Evolutionary conservation across 2,888 invertebrate genomes (phyloP).

Genomic region (Rhamnusium bicolor): DNA sequence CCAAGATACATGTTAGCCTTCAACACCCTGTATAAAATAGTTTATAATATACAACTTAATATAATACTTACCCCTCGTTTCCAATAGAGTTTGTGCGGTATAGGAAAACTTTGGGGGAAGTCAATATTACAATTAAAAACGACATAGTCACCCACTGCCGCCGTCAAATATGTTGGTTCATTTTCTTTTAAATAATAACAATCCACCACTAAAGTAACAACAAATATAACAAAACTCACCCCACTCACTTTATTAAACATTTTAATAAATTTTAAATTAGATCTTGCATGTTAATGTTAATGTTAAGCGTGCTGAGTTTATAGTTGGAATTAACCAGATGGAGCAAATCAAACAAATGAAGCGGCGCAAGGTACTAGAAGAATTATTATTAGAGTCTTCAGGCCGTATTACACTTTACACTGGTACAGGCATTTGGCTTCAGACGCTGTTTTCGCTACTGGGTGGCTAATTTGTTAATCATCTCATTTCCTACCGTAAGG

Average conservation of each 20-base stretch:
- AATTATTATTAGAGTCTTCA: constrained; percentile 35
- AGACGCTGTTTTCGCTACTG: neutral
- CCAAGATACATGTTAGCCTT: no score
- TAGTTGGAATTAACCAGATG: constrained; percentile 53
- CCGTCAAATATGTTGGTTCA: constrained; percentile 71
- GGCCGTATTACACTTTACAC: constrained; percentile 40
- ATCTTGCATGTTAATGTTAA: neutral
- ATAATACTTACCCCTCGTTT: constrained; percentile 87
- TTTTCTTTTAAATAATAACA: constrained; percentile 64
- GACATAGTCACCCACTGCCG: constrained; percentile 84
- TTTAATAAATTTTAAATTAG: constrained; percentile 8
- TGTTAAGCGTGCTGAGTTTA: constrained; percentile 29
- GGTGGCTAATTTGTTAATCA: constrained; percentile 22
- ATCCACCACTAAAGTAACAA: constrained; percentile 43
- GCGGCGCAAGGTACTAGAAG: constrained; percentile 39
- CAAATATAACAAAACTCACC: constrained; percentile 44
- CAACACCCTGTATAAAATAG: no score
- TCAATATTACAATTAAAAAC: constrained; percentile 89
- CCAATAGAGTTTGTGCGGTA: constrained; percentile 92
- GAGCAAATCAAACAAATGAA: constrained; percentile 48
- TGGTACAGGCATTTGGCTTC: neutral
- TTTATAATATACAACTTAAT: no score
- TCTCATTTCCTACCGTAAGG: constrained; percentile 17
- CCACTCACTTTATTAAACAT: constrained; percentile 32
- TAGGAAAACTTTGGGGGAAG: constrained; percentile 88